Conservation (phyloP, 2,797 vertebrate species). For the Chiloscyllium punctatum region DNA sequence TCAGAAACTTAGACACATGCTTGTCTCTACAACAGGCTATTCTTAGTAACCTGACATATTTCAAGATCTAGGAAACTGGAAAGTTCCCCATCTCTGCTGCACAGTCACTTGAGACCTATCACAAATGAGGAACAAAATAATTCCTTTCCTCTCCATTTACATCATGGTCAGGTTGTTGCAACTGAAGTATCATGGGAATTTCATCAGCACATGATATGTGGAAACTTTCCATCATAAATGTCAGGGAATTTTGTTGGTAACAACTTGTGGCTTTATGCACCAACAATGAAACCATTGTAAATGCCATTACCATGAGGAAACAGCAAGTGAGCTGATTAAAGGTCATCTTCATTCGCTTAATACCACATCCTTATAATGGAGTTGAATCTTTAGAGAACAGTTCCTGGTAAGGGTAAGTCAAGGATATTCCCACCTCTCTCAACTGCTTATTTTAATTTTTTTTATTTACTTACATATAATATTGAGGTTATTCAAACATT, state of each 20-base stretch:
- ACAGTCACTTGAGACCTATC: background rate
- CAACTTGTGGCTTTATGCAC: background rate
- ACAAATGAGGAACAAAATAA: constrained; percentile 12
- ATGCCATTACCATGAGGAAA: background rate
- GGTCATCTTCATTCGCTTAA: background rate
- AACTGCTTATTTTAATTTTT: background rate
- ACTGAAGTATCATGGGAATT: background rate
- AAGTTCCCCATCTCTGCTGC: background rate
- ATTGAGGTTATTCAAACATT: background rate
- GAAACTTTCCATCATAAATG: background rate
- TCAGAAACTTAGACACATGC: background rate
- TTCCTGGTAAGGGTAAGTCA: background rate
- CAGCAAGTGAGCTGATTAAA: background rate
- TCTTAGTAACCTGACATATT: background rate
- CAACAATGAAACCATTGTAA: background rate
- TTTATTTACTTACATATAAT: background rate
- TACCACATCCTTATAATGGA: background rate
- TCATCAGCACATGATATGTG: background rate
- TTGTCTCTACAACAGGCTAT: background rate
- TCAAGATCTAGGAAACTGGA: background rate
- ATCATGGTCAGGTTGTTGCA: background rate
- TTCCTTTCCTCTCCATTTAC: background rate
- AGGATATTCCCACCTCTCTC: too few species aligned
- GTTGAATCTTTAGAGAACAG: background rate
- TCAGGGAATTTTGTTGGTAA: background rate